phyloP scores from a whole-genome alignment of 2,797 vertebrate genomes.

The Oreochromis mossambicus region DNA sequence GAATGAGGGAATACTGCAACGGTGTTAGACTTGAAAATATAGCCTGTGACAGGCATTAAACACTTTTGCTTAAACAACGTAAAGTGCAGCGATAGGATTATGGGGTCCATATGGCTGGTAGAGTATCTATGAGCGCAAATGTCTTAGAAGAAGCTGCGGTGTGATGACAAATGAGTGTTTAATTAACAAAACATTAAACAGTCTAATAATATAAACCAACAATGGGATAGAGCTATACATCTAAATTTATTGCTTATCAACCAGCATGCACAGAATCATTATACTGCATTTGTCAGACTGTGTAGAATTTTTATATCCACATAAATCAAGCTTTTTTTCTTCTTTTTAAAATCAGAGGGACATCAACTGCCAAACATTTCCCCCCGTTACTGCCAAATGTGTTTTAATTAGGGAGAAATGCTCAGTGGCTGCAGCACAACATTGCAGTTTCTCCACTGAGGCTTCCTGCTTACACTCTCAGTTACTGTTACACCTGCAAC shows the following conservation, averaged over 20 bases:
- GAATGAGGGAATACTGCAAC: not conserved
- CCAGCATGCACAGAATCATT: conserved; percentile 1
- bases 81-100: conserved; percentile 11
- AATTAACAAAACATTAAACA: conserved; percentile 19
- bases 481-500: not conserved
- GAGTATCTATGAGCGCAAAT: not conserved
- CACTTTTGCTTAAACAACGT: conserved; percentile 20
- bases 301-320: conserved; percentile 10
- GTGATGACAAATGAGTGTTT: conserved; percentile 6
- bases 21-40: not conserved
- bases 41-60: not conserved
- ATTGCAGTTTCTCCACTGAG: not conserved
- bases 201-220: not conserved
- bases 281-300: conserved; percentile 7
- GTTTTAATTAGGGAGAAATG: conserved; percentile 35
- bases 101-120: not conserved
- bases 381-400: conserved; percentile 25
- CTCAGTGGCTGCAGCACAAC: not conserved
- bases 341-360: not conserved
- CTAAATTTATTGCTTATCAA: conserved; percentile 15
- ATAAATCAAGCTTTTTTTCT: conserved; percentile 18
- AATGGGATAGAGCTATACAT: not conserved
- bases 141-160: conserved; percentile 1
- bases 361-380: not conserved
- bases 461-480: not conserved